These are phyloP conservation scores for Oreonectes daqikongensis DNA, from an alignment of 2,797 vertebrate genomes.

Conservation along the genomic window DNA sequence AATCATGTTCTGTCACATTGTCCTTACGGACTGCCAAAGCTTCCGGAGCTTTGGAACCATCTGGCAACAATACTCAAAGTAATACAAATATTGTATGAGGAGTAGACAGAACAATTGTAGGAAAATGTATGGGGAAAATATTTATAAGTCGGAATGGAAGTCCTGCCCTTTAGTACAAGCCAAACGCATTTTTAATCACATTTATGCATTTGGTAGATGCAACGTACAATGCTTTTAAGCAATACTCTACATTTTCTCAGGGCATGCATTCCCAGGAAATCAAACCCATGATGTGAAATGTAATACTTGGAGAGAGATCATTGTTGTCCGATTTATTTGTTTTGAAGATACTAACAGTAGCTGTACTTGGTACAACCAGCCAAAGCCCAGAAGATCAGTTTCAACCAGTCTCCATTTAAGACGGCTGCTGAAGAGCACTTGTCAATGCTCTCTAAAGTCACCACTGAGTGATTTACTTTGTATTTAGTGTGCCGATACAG, in stretches of 20 bases:
- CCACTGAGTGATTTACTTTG: conserved; percentile 41
- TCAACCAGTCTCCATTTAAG: conserved; percentile 8
- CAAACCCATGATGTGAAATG: too few species aligned
- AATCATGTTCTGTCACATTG: conserved; percentile 13
- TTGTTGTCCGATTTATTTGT: background rate
- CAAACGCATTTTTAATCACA: background rate
- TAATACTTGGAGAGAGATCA: background rate
- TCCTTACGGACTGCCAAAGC: conserved; percentile 5
- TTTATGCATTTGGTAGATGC: background rate
- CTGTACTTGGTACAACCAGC: background rate
- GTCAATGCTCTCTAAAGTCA: conserved; percentile 46
- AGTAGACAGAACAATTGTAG: background rate
- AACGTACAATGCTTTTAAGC: background rate
- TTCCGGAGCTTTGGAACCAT: conserved; percentile 7
- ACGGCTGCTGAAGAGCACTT: conserved; percentile 33
- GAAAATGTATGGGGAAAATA: background rate
- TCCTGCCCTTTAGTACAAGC: background rate
- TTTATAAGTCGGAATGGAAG: background rate
- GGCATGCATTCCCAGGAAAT: background rate
- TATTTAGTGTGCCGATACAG: conserved; percentile 49
- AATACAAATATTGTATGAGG: conserved; percentile 3
- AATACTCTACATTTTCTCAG: background rate
- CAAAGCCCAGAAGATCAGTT: conserved; percentile 29
- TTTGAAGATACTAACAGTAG: background rate
- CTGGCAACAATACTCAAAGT: background rate